Base-by-base conservation (phyloP, 2,797 vertebrate species). In the Poecilia velifera region DNA sequence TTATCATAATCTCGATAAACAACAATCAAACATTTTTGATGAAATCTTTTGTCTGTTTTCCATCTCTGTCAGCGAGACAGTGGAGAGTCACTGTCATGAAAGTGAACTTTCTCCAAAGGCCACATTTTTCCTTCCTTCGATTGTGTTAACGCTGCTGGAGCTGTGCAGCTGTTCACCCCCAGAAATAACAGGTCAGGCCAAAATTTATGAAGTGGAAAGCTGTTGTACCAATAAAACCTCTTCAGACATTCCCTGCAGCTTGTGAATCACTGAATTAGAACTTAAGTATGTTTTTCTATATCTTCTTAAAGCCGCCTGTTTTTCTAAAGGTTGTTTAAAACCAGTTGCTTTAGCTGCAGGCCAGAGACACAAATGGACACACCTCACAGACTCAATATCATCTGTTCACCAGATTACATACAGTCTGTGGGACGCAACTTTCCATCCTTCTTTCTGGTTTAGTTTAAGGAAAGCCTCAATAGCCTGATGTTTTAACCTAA, bases 211-310 rank as follows among this genome's bases (percentile, higher is more conserved):
- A 53, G 28, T 76, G 72, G 64, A 46, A 20, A 31, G 72, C 57
- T 83, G 0, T 55, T 81, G 73, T 76, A 72, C 74, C 73, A 59
- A 18, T 74, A 75, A 73, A 78, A 83, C 64, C 34, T 72, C 62
- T 70, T 77, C 28, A 76, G 57, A 83, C 68, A 41, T 74, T 77
- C 76, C 57, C 74, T 77, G 70, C 62, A 78, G 82, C 39, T 76
- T 20, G 57, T 82, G 68, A 84, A 46, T 82, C 59, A 74, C 41
- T 78, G 81, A 39, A 81, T 86, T 79, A 76, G 47, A 78, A 31
- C 68, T 1, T 59, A 18, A 4, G 14, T 25, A 28, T 41, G 25
- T n/a, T 71, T 43, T 71, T 71, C 68, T 25, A n/a, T 28, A 43
- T 71, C 68, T 14, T 71, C n/a, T 71, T 45, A 43, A 14, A 18